Base-by-base conservation (phyloP, 2,888 invertebrate species). In the Cloeon dipterum region DNA sequence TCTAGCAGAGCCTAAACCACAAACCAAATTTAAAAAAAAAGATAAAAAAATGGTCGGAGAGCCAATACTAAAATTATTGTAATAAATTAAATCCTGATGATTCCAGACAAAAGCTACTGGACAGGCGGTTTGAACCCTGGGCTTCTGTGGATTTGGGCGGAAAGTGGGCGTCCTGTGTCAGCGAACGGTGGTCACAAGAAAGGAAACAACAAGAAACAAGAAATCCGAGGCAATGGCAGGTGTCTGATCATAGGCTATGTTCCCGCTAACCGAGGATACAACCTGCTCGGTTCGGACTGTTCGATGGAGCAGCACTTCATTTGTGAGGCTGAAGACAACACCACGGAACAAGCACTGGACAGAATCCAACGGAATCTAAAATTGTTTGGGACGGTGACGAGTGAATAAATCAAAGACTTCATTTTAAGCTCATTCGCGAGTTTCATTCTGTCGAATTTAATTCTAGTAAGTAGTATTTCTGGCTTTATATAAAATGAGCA, bases 91-190 rank as follows among this genome's bases (percentile, higher is more conserved):
- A n/a, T n/a, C n/a, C n/a, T n/a, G n/a, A n/a, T n/a, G 21, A 5
- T 10, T 21, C 7, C 5, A 65, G 77, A 73, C 5, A 66, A 65
- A 43, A 76, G 76, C 49, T 81, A 70, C 54, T 83, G 83, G 83
- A 72, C 79, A 11, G 82, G 79, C 20, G 83, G 81, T 0, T 59
- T 83, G 39, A 83, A 83, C 59, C 83, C 83, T 0, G 83, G 83
- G 2, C 60, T 83, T 11, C 59, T 83, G 36, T 83, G 83, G 83
- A 82, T 83, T 51, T 83, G 83, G 83, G 70, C 81, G 11, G 74
- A 74, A 51, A 78, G 76, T 20, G 83, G 77, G 2, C 66, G 73
- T 40, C 78, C 82, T 0, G 73, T 83, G 23, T 41, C 47, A 3
- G 45, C 49, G n/a, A 29, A n/a, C 16, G 29, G 29, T 5, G 29